Base-by-base conservation (phyloP, 2,113 vertebrate species). In the Zootoca vivipara region DNA sequence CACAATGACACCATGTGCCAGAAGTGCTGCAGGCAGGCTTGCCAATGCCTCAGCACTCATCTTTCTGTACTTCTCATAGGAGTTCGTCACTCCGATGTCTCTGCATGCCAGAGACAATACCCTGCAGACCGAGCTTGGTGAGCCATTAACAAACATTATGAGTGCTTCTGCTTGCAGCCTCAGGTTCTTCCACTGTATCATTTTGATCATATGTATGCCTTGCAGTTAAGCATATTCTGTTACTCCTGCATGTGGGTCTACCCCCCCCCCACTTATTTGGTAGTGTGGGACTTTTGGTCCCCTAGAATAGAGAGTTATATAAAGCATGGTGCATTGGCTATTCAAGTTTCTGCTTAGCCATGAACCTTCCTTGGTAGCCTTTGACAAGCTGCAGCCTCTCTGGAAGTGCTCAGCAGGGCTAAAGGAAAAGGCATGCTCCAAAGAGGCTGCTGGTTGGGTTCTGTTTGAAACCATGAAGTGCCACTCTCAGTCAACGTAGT, bases 201-300 rank as follows among this genome's bases (percentile, higher is more conserved):
- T 46, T 83, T 0, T 0, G 64, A 0, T 0, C 1, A 20, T 22
- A 38, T 1, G 15, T 69, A 26, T 70, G n/a, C 4, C 18, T 18
- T 83, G 0, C 33, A 13, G 75, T 12, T 5, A 78, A 18, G 26
- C 8, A 2, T 1, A 4, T 20, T 74, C 13, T 9, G 1, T 3
- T 33, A 72, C 12, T 73, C 65, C 33, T 80, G 72, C 46, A 1
- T 46, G 0, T 40, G 0, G 0, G 7, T 35, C 75, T 38, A 46
- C 82, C 2, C 46, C 46, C 46, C 10, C 10, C 46, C 46, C 46
- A 2, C 46, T 6, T 1, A 5, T 83, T 69, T 56, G 16, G 40
- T 30, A 46, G 26, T 69, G 28, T 84, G 67, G n/a, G 62, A 72
- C 40, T 73, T 58, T 13, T 67, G 58, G 5, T 75, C 40, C 26